Base-by-base conservation (phyloP, 2,888 invertebrate genomes). In the Homarus gammarus region DNA sequence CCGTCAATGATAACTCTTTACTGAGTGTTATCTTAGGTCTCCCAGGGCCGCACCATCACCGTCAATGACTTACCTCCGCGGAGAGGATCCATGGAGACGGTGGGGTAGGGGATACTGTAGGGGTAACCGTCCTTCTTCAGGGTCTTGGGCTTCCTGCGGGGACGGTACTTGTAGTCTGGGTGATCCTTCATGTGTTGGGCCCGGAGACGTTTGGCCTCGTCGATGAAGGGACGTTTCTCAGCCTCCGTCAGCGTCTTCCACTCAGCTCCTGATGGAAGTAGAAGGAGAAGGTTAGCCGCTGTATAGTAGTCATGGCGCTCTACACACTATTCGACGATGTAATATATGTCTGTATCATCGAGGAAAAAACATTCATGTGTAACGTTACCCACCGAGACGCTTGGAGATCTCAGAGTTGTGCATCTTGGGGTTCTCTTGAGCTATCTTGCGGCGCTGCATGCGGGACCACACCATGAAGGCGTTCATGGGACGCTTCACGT, bases 401-500 rank as follows among this genome's bases (percentile, higher is more conserved):
- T 98, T 99, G 36, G 97, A 97, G 92, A 99, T 98, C 97, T 98
- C 93, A 10, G 95, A 95, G 93, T 95, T 95, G 93, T 95, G 95
- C 95, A 95, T 95, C 93, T 95, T 95, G 36, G 98, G 98, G 94
- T 98, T 98, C 93, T 98, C 98, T 94, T 97, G 96, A 0, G 98
- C 98, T 93, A 99, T 98, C 94, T 98, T 97, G 85, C 98, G 95
- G 27, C 98, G 95, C 94, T 98, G 98, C 68, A 98, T 96, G 70
- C 98, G 95, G 6, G 98, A 98, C 98, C 98, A 98, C 49, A 97
- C 98, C 98, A 99, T 99, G 94, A 99, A 99, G 0, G 99, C 98
- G 94, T 99, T 99, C 99, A 99, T 99, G 1, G 99, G 99, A 33
- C 99, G 95, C 94, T 99, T 99, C 93, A 99, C 98, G 94, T 98